A percentile compares a stretch with the other conserved stretches of the same genome.
phyloP scores from a whole-genome alignment of 2,888 invertebrate species.

The Papilio gigon region DNA sequence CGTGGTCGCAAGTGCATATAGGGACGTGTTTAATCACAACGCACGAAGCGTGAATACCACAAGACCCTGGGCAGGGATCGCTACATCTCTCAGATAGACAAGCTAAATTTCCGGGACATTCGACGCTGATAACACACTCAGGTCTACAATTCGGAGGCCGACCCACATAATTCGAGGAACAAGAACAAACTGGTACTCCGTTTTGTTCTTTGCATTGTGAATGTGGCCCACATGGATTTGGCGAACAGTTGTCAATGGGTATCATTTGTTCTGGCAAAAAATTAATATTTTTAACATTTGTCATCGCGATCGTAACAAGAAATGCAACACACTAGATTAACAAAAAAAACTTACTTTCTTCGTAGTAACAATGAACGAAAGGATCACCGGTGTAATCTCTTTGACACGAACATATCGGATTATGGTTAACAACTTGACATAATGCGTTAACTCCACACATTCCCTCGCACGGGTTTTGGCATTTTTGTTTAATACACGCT shows the following conservation, averaged over 20 bases:
- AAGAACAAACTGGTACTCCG: constrained; percentile 88
- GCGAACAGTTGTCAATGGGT: constrained; percentile 84
- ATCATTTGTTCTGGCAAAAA: constrained; percentile 69
- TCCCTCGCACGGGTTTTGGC: constrained; percentile 89
- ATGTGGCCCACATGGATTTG: constrained; percentile 90
- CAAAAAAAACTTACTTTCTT: constrained; percentile 82
- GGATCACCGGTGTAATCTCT: constrained; percentile 88
- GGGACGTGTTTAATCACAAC: constrained; percentile 87
- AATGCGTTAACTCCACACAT: constrained; percentile 89
- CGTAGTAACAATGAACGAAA: constrained; percentile 85
- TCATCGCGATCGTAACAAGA: constrained; percentile 35
- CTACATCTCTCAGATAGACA: constrained; percentile 88
- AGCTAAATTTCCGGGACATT: constrained; percentile 87
- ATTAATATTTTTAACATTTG: constrained; percentile 37
- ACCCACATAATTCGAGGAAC: constrained; percentile 87
- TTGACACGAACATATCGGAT: constrained; percentile 89
- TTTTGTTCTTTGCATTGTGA: constrained; percentile 87
- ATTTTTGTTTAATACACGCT: constrained; percentile 90
- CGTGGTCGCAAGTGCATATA: constrained; percentile 86
- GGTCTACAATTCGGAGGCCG: constrained; percentile 90
- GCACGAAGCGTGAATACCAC: constrained; percentile 88
- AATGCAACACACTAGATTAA: constrained; percentile 37
- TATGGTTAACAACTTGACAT: constrained; percentile 91
- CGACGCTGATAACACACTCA: constrained; percentile 87
- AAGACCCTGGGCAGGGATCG: constrained; percentile 89